Percentiles rank a stretch among this genome's conserved stretches.
phyloP scores from a whole-genome alignment of 2,888 invertebrate genomes.

The Drosophila ustulata region DNA sequence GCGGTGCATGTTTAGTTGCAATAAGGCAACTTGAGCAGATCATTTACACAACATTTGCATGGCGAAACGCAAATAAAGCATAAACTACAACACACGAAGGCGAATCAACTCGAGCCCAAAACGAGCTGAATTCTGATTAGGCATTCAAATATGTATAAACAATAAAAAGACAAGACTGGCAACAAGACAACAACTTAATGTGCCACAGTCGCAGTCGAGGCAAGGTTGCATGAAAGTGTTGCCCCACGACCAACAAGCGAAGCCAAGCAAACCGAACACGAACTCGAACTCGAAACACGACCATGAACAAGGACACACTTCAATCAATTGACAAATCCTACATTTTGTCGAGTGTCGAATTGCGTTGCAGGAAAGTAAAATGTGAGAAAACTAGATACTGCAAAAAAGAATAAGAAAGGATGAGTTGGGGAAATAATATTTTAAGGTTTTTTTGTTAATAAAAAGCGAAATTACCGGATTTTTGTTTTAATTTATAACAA shows the following conservation, averaged over 20 bases:
- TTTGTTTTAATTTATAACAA: too few species aligned
- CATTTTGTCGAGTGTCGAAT: background rate
- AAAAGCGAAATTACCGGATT: too few species aligned
- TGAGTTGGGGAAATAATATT: too few species aligned
- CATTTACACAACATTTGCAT: slow-evolving; percentile 78
- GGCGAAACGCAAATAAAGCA: slow-evolving; percentile 32
- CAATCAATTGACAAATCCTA: slow-evolving; percentile 21
- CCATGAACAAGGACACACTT: slow-evolving; percentile 6
- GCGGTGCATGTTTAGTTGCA: slow-evolving; percentile 60
- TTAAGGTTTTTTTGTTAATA: too few species aligned
- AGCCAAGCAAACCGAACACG: slow-evolving; percentile 8
- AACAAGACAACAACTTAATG: slow-evolving; percentile 74
- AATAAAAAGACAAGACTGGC: slow-evolving; percentile 40
- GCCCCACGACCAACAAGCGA: slow-evolving; percentile 18
- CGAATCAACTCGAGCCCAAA: background rate
- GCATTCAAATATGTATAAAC: slow-evolving; percentile 59
- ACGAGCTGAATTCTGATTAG: slow-evolving; percentile 59
- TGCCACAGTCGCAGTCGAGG: slow-evolving; percentile 23
- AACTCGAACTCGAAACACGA: slow-evolving; percentile 19
- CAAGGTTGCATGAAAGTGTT: slow-evolving; percentile 26
- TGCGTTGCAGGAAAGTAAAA: background rate
- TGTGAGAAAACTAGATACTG: background rate
- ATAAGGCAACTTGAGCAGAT: slow-evolving; percentile 62
- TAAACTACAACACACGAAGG: slow-evolving; percentile 27
- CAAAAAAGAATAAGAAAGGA: background rate